phyloP scores from a whole-genome alignment of 2,797 vertebrate species.

The Tamandua tetradactyla region DNA sequence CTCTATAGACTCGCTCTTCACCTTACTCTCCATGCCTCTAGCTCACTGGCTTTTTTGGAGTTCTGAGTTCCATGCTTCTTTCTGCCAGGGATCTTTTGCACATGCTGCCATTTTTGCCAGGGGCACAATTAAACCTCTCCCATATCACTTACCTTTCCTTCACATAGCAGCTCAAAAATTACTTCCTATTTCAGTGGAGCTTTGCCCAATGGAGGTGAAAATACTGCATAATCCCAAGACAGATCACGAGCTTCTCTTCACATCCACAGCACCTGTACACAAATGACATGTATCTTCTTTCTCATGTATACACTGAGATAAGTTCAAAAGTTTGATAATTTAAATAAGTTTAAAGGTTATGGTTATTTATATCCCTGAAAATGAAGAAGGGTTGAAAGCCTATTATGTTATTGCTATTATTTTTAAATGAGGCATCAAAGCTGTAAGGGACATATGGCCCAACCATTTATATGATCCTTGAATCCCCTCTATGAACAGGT shows the following conservation, averaged over 20 bases:
- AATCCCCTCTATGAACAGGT: background rate
- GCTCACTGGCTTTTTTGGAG: background rate
- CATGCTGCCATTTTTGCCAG: too few species aligned
- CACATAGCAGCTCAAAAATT: background rate
- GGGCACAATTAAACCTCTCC: background rate
- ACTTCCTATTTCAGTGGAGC: background rate
- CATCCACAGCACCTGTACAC: background rate
- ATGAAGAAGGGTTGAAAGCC: background rate
- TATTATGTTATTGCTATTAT: background rate
- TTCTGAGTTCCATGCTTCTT: background rate
- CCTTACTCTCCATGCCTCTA: background rate
- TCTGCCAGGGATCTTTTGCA: too few species aligned
- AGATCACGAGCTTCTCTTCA: background rate
- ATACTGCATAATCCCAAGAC: background rate
- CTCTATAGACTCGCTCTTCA: background rate
- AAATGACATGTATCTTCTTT: background rate
- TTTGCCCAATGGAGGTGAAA: background rate
- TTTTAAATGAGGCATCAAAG: background rate
- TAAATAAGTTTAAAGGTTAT: background rate
- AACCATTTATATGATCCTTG: background rate
- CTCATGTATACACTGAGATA: too few species aligned
- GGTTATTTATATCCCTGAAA: background rate
- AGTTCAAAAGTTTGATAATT: background rate
- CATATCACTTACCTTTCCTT: background rate
- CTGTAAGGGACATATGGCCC: background rate